Base-by-base conservation (phyloP, 2,113 vertebrate genomes). In the Aspiorhynchus laticeps region DNA sequence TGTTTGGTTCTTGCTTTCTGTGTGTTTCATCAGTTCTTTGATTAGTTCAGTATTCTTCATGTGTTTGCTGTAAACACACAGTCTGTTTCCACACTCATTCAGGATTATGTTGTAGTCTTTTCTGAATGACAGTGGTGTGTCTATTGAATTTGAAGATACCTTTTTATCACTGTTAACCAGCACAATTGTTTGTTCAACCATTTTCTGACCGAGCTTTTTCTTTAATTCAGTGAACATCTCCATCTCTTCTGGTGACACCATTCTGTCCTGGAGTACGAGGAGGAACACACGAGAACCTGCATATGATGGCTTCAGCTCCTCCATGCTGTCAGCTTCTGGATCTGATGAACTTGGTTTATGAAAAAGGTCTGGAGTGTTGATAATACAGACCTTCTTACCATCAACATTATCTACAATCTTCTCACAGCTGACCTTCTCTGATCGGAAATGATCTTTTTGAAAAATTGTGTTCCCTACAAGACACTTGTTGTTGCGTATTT, bases 381-480 rank as follows among this genome's bases (percentile, higher is more conserved):
- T 51, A 61, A 87, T 53, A 63, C 43, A 74, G n/a, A 80, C 7
- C 12, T 9, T 28, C 28, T 10, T 1, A 51, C n/a, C 41, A n/a
- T 2, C 38, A 24, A 76, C 14, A 1, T 5, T 11, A 14, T 10
- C 5, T 12, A 31, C n/a, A 6, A 17, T 31, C n/a, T 5, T 75
- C 26, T 78, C 21, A 67, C 56, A 85, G 1, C 9, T 31, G 33
- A 14, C 15, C 0, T 1, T 33, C 48, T 63, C 53, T 63, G 59
- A 9, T 8, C 12, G 21, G 28, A 85, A 85, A 65, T 48, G 2
- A 4, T 33, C 11, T 65, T n/a, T 15, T 38, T n/a, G 28, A 5
- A 85, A 12, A 48, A 85, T 78, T 36, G 2, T 19, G 61, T 85
- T 85, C 28, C 84, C 84, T 48, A 85, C 43, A 6, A 48, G 41